Base-by-base conservation (phyloP, 2,888 invertebrate genomes). In the Zonitis immaculata region DNA sequence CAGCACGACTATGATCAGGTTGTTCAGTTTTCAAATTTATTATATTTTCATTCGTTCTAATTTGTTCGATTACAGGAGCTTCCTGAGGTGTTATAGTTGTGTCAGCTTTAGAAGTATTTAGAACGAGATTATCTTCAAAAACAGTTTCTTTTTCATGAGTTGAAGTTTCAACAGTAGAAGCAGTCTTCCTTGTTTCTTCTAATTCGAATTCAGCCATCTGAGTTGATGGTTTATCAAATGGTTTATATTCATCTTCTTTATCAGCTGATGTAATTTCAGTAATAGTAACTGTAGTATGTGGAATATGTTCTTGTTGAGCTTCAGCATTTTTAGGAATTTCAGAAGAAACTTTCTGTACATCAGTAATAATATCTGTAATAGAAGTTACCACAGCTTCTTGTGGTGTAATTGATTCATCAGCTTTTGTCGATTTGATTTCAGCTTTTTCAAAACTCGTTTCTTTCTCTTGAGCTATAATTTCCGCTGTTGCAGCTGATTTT, bases 401-500 rank as follows among this genome's bases (percentile, higher is more conserved):
- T 2, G 69, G 64, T 22, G 59, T 46, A 30, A 73, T 56, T 12
- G 63, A 58, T 51, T 67, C 63, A 42, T 65, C 63, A 43, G 68
- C 70, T 30, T 49, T 55, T 30, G 59, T 56, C 27, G 56, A 54
- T 26, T 47, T 48, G 18, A 51, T 42, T n/a, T 44, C 8, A 28
- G 65, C 68, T 51, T 47, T 50, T 42, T 60, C 56, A 72, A 74
- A 2, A 60, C 58, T 28, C 64, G 60, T 20, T 68, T 66, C 60
- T 44, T 61, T 60, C 22, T 66, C 54, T 27, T 70, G 59, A 12
- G 52, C 45, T n/a, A 65, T 47, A 11, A 67, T 58, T 64, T 72
- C 63, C 4, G 63, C 65, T 25, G 70, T 73, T 4, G 80, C 51
- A 39, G 78, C 72, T 60, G 75, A 70, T 47, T 22, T 49, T 46